Conservation (phyloP, 2,888 invertebrate genomes). For the Ectropis crepuscularia region DNA sequence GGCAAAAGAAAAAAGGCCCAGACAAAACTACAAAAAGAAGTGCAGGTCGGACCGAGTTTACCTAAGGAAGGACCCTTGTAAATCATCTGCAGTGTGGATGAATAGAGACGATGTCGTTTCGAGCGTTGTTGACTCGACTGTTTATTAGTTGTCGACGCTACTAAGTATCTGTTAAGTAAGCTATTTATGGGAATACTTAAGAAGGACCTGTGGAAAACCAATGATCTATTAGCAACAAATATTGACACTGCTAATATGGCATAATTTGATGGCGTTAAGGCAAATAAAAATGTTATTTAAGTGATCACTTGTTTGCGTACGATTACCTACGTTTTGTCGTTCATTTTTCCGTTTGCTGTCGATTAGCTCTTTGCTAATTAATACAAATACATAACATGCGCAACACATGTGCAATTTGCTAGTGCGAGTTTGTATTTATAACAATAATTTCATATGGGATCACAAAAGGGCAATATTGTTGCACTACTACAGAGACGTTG, state of each 20-base stretch:
- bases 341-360: slow-evolving; percentile 2
- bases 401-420: slow-evolving; percentile 22
- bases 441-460: slow-evolving; percentile 66
- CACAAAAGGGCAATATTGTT: slow-evolving; percentile 75
- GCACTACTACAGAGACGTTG: slow-evolving; percentile 74
- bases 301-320: slow-evolving; percentile 11
- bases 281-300: slow-evolving; percentile 21
- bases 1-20: slow-evolving; percentile 78
- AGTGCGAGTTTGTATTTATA: slow-evolving; percentile 60
- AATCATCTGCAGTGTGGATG: slow-evolving; percentile 80
- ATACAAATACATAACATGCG: background rate
- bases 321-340: background rate
- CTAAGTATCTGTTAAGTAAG: slow-evolving; percentile 80
- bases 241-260: slow-evolving; percentile 34
- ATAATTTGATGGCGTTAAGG: slow-evolving; percentile 20
- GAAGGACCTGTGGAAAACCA: slow-evolving; percentile 52
- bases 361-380: slow-evolving; percentile 6
- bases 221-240: slow-evolving; percentile 47
- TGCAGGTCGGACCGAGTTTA: slow-evolving; percentile 79
- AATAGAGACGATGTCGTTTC: slow-evolving; percentile 73
- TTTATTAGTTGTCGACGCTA: slow-evolving; percentile 79
- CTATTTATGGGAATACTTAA: slow-evolving; percentile 71
- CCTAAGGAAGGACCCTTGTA: slow-evolving; percentile 84
- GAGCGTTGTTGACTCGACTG: slow-evolving; percentile 80
- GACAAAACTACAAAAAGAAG: slow-evolving; percentile 82